Conservation (phyloP, 2,888 invertebrate genomes). For the Parnassius mnemosyne region DNA sequence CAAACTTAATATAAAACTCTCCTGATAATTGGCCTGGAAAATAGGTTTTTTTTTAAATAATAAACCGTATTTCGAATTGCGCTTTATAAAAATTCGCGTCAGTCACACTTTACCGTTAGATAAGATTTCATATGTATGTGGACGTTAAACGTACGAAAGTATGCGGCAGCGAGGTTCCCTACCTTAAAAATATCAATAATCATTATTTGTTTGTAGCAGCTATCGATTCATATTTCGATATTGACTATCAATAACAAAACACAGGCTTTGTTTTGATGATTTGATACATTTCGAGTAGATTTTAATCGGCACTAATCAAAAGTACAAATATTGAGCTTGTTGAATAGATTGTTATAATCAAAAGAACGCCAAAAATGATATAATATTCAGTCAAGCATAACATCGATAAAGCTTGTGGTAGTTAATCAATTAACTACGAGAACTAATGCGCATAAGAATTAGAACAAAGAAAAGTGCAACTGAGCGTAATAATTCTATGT, state of each 20-base stretch:
- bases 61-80: no score
- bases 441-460: slow-evolving; percentile 16
- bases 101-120: slow-evolving; percentile 22
- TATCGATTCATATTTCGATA: slow-evolving; percentile 52
- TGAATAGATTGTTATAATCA: slow-evolving; percentile 27
- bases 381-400: slow-evolving; percentile 12
- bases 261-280: slow-evolving; percentile 59
- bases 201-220: slow-evolving; percentile 28
- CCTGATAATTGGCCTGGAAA: no score
- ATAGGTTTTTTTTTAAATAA: no score
- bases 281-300: slow-evolving; percentile 50
- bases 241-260: slow-evolving; percentile 45
- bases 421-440: slow-evolving; percentile 30
- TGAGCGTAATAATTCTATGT: no score
- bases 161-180: slow-evolving; percentile 13
- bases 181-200: slow-evolving; percentile 20
- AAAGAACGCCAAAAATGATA: slow-evolving; percentile 16
- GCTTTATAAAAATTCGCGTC: slow-evolving; percentile 19
- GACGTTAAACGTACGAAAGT: slow-evolving; percentile 18
- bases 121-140: slow-evolving; percentile 18
- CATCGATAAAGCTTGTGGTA: slow-evolving; percentile 17
- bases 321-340: slow-evolving; percentile 50
- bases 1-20: no score
- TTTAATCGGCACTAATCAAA: slow-evolving; percentile 54
- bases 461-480: neutral